These are phyloP conservation scores for Aurelia coerulea DNA, from an alignment of 30 jellyfish, hydroid and myxozoan species.

Conservation along the genomic window DNA sequence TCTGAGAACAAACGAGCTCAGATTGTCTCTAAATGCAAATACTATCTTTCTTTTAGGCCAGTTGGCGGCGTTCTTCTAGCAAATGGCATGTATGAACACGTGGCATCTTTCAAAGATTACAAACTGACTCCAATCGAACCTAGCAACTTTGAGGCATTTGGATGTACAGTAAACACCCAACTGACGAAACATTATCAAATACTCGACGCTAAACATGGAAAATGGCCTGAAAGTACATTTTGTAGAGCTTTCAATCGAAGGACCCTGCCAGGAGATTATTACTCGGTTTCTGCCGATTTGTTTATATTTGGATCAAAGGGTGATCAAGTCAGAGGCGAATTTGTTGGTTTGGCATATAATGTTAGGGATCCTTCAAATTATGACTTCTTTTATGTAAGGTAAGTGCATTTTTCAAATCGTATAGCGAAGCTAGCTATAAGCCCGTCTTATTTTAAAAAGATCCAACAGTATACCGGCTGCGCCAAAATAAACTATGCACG, in stretches of 20 bases:
- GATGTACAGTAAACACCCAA: conserved; percentile 60
- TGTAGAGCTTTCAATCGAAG: conserved; percentile 66
- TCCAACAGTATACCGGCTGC: no score
- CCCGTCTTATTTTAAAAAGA: no score
- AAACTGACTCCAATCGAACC: conserved; percentile 40
- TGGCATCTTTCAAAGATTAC: conserved; percentile 65
- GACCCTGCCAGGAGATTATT: conserved; percentile 52
- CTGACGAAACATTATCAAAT: conserved; percentile 28
- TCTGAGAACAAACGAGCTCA: neutral
- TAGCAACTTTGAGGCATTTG: conserved; percentile 25
- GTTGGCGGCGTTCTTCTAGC: conserved; percentile 79
- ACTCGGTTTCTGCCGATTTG: conserved; percentile 40
- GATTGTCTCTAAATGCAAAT: neutral
- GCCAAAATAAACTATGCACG: no score
- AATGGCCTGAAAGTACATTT: conserved; percentile 80
- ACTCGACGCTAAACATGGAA: conserved; percentile 80
- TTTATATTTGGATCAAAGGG: conserved; percentile 45
- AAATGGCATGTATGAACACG: conserved; percentile 39
- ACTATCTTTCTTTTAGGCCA: conserved; percentile 21
- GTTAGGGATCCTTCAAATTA: conserved; percentile 55
- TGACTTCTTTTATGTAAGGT: conserved; percentile 67
- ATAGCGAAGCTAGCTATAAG: no score
- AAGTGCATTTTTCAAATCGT: neutral
- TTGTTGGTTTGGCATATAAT: conserved; percentile 60
- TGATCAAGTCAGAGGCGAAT: conserved; percentile 12